A percentile compares a stretch with the other conserved stretches of the same genome.
These are phyloP conservation scores for Nycticryphes semicollaris DNA, from an alignment of 2,113 vertebrate species.

Conservation along the genomic window DNA sequence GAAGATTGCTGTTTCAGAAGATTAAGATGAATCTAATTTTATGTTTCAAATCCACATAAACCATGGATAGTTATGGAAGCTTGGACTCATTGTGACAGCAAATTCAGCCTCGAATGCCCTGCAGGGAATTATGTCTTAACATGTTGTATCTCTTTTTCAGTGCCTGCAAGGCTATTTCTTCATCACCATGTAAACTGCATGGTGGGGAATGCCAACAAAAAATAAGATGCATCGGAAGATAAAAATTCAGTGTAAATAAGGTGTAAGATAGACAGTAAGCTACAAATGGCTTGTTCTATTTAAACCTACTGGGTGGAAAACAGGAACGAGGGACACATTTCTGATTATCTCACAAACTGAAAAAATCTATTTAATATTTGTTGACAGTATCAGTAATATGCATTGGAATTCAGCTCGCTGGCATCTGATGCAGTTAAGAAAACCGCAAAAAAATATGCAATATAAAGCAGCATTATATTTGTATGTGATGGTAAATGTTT, in stretches of 20 bases:
- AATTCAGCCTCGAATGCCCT: slow-evolving; percentile 52
- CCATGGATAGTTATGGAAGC: slow-evolving; percentile 61
- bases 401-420: background rate
- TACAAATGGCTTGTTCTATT: slow-evolving; percentile 58
- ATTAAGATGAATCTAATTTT: slow-evolving; percentile 75
- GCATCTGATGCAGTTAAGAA: slow-evolving; percentile 18
- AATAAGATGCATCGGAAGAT: slow-evolving; percentile 44
- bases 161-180: slow-evolving; percentile 55
- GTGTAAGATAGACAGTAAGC: slow-evolving; percentile 48
- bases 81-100: slow-evolving; percentile 62
- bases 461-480: background rate
- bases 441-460: background rate
- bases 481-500: slow-evolving; percentile 38
- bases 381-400: slow-evolving; percentile 32
- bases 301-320: slow-evolving; percentile 54
- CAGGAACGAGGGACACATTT: slow-evolving; percentile 6
- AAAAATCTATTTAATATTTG: slow-evolving; percentile 32
- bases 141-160: slow-evolving; percentile 50
- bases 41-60: slow-evolving; percentile 73
- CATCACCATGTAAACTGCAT: slow-evolving; percentile 64
- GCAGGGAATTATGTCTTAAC: slow-evolving; percentile 63
- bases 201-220: slow-evolving; percentile 65
- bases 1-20: slow-evolving; percentile 69
- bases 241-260: slow-evolving; percentile 62
- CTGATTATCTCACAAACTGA: slow-evolving; percentile 40